These are phyloP conservation scores for Motacilla tschutschensis DNA, from an alignment of 2,113 vertebrate species.

Conservation along the genomic window DNA sequence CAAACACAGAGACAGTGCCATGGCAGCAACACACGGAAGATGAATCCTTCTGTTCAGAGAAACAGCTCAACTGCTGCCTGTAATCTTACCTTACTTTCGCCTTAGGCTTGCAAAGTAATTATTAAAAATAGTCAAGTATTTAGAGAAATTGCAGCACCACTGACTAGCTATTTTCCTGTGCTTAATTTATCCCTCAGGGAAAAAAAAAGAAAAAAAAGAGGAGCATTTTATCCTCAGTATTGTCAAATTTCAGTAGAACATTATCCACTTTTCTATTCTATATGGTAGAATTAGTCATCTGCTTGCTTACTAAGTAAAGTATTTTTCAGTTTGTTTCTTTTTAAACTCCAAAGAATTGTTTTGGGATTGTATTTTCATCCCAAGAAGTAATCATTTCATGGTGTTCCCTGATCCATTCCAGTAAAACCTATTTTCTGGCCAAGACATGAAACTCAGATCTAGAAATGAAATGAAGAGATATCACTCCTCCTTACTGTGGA, in stretches of 20 bases:
- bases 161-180: not conserved
- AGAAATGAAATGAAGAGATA: not conserved
- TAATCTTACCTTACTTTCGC: not conserved
- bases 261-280: not conserved
- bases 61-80: not conserved
- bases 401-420: not conserved
- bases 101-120: not conserved
- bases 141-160: not conserved
- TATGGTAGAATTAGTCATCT: not conserved
- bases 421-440: not conserved
- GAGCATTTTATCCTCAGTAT: not conserved
- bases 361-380: not conserved
- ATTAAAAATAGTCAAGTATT: not conserved
- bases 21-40: fast-evolving
- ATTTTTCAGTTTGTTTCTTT: not conserved
- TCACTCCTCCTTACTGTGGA: not conserved
- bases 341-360: not conserved
- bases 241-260: not conserved
- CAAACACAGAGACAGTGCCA: not conserved
- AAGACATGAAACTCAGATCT: conserved; percentile 1
- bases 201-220: not conserved
- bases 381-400: not conserved
- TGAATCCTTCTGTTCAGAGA: not conserved
- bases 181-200: not conserved
- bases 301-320: not conserved